A percentile compares a stretch with the other conserved stretches of the same genome.
phyloP scores from a whole-genome alignment of 1,140 invertebrate species.

The Polypedilum pembai region DNA sequence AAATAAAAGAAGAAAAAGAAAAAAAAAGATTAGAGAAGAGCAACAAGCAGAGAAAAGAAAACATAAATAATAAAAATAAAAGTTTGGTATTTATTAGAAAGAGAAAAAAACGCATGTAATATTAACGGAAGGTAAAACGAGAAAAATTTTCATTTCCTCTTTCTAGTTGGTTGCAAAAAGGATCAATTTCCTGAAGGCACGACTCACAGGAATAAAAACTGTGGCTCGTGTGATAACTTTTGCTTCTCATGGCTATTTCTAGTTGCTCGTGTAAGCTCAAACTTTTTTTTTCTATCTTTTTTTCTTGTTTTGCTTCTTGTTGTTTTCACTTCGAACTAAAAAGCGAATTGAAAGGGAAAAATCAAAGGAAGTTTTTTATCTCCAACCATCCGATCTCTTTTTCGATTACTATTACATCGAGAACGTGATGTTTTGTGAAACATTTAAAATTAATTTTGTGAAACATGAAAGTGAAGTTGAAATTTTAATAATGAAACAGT shows the following conservation, averaged over 20 bases:
- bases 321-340: background rate
- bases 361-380: background rate
- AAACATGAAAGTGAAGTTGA: too few species aligned
- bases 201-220: conserved; percentile 15
- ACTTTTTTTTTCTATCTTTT: background rate
- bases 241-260: background rate
- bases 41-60: background rate
- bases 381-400: too few species aligned
- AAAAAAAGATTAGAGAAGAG: background rate
- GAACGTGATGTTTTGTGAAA: too few species aligned
- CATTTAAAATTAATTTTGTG: too few species aligned
- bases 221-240: background rate
- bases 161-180: conserved; percentile 17
- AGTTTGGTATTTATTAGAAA: conserved; percentile 3
- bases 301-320: background rate
- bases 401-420: too few species aligned
- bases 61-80: background rate
- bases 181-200: conserved; percentile 16
- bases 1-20: too few species aligned
- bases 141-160: conserved; percentile 19
- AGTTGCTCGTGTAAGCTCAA: background rate
- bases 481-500: too few species aligned
- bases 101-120: conserved; percentile 18
- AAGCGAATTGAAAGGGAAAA: background rate
- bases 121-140: background rate